Base-by-base conservation (phyloP, 2,888 invertebrate genomes). In the Andrena dorsata region DNA sequence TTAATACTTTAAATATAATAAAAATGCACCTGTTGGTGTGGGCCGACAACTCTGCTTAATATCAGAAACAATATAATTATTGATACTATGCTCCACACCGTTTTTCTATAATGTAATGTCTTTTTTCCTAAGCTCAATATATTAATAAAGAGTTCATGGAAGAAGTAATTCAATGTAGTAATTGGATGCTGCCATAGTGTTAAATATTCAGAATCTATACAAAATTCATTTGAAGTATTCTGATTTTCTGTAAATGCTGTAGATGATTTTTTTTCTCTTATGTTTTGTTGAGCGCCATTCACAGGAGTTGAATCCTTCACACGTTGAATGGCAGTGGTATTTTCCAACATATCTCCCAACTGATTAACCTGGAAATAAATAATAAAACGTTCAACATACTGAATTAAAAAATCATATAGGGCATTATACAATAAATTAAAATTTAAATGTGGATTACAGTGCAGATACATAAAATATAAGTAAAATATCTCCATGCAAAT, bases 141-240 rank as follows among this genome's bases (percentile, higher is more conserved):
- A 87, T 93, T 88, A 81, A 92, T 92, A 73, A 93, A 88, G 86
- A 93, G 88, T 92, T 94, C 94, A 76, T 89, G 91, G 85, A 93
- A 76, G 89, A 93, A 94, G 88, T 93, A 94, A 86, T 91, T 92
- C 64, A 94, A 86, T 30, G 94, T 94, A 60, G 88, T 92, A 51
- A 94, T 87, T 77, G 94, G 94, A 91, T 93, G 93, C 70, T 92
- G 90, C 93, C 93, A 94, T 58, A 94, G 80, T 23, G 93, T 93
- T 71, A 94, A 89, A 76, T 90, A 89, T 73, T 94, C 93, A 30
- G 92, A 82, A 84, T 94, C 93, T 85, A 93, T 86, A 65, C 87
- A 83, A 58, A 68, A 76, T 65, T 88, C 85, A 30, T 75, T 82
- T 8, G 75, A 28, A 74, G 79, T 76, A 63, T 71, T 84, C 13